phyloP scores from a whole-genome alignment of 2,797 vertebrate species.

The Rhadinocentrus ornatus region DNA sequence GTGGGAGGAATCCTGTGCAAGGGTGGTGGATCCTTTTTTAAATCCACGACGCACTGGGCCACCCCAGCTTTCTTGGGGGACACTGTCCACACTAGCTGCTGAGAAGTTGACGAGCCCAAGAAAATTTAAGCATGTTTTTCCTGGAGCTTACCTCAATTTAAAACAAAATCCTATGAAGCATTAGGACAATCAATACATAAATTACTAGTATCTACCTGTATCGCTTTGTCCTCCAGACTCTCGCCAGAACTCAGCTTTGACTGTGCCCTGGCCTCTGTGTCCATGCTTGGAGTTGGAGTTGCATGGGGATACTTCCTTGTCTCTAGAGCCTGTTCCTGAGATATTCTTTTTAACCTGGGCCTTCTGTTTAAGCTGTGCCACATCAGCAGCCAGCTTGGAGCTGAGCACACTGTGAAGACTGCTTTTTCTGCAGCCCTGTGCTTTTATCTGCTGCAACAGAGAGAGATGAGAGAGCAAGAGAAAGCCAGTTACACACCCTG shows the following conservation, averaged over 20 bases:
- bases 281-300: constrained; percentile 76
- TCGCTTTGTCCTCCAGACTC: constrained; percentile 80
- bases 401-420: constrained; percentile 76
- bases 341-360: constrained; percentile 85
- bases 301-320: constrained; percentile 82
- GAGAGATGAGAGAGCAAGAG: constrained; percentile 59
- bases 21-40: constrained; percentile 62
- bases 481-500: constrained; percentile 57
- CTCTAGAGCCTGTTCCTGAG: constrained; percentile 80
- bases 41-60: constrained; percentile 54
- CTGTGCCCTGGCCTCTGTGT: constrained; percentile 68
- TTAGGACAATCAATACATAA: constrained; percentile 5
- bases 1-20: constrained; percentile 55
- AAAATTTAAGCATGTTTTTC: constrained; percentile 14
- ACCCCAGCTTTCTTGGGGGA: constrained; percentile 77
- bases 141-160: no score
- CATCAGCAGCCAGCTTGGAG: constrained; percentile 80
- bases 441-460: constrained; percentile 85
- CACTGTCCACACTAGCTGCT: constrained; percentile 82
- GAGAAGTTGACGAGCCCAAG: constrained; percentile 34
- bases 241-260: constrained; percentile 82
- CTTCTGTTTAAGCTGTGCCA: constrained; percentile 89
- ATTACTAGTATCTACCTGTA: constrained; percentile 75
- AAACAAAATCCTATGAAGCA: no score
- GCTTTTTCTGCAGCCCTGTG: constrained; percentile 83